Conservation (phyloP, 2,888 invertebrate genomes). For the Cerastoderma edule region DNA sequence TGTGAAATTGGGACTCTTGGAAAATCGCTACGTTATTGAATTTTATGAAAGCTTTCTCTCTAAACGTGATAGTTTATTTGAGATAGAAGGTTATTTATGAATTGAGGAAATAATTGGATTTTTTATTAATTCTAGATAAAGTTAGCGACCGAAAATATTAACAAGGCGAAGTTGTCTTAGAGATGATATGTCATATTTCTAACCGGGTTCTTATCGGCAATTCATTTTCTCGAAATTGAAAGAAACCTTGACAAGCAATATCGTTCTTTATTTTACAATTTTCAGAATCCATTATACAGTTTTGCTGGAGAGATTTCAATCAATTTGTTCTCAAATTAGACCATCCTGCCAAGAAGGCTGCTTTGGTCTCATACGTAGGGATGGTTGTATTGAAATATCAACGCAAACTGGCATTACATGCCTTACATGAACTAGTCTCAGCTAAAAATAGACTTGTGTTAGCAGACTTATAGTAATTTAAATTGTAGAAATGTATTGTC, state of each 20-base stretch:
- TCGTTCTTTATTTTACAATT: conserved; percentile 2
- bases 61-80: conserved; percentile 37
- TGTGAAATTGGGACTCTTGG: conserved; percentile 35
- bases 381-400: too few species aligned
- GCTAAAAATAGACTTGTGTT: too few species aligned
- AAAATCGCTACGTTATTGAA: conserved; percentile 57
- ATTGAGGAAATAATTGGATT: conserved; percentile 54
- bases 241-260: conserved; percentile 17
- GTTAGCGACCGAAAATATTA: conserved; percentile 44
- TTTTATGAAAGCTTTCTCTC: conserved; percentile 56
- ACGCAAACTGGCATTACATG: too few species aligned
- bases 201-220: conserved; percentile 15
- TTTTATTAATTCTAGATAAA: conserved; percentile 58
- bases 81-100: conserved; percentile 57
- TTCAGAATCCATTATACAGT: conserved; percentile 14
- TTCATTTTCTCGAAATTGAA: conserved; percentile 6
- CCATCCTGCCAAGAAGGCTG: too few species aligned
- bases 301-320: too few species aligned
- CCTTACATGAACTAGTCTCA: too few species aligned
- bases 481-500: too few species aligned
- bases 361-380: too few species aligned
- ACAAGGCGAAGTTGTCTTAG: conserved; percentile 12
- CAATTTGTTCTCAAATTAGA: too few species aligned
- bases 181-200: conserved; percentile 13
- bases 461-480: too few species aligned